phyloP scores from a whole-genome alignment of 2,888 invertebrate species.

The Seira sanloemensis region DNA sequence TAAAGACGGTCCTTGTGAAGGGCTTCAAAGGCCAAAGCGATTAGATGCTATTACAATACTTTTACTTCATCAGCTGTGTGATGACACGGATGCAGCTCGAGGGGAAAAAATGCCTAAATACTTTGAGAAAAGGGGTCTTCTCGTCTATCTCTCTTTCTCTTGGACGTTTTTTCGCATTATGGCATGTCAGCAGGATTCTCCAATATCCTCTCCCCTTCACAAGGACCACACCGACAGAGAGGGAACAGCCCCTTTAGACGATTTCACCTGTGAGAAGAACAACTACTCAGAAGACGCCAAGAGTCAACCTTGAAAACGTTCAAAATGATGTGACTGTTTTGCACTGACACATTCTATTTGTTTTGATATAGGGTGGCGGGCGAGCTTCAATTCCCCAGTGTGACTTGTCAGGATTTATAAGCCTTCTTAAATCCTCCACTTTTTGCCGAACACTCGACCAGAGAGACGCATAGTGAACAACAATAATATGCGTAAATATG shows the following conservation, averaged over 20 bases:
- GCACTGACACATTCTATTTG: conserved; percentile 7
- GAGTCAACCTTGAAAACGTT: conserved; percentile 33
- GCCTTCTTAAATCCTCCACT: too few species aligned
- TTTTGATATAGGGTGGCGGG: conserved; percentile 7
- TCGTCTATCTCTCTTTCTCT: background rate
- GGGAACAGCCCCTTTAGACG: conserved; percentile 30
- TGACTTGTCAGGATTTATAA: conserved; percentile 7
- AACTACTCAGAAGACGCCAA: conserved; percentile 37
- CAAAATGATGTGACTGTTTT: background rate
- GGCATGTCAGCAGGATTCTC: background rate
- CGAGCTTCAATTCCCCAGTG: background rate
- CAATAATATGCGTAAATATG: background rate
- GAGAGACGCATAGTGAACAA: background rate
- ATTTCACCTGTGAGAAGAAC: conserved; percentile 34
- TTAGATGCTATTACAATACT: conserved; percentile 34
- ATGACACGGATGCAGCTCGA: conserved; percentile 50
- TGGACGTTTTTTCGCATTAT: background rate
- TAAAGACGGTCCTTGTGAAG: conserved; percentile 25
- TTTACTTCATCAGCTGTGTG: conserved; percentile 32
- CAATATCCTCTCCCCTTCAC: too few species aligned
- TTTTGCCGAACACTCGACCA: background rate
- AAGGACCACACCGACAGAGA: conserved; percentile 56
- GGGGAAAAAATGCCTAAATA: conserved; percentile 3
- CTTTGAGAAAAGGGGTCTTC: background rate
- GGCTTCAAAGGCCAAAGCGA: conserved; percentile 27